A percentile compares a stretch with the other conserved stretches of the same genome.
Evolutionary conservation across 2,113 vertebrate species (phyloP).

Genomic region (Podiceps cristatus): DNA sequence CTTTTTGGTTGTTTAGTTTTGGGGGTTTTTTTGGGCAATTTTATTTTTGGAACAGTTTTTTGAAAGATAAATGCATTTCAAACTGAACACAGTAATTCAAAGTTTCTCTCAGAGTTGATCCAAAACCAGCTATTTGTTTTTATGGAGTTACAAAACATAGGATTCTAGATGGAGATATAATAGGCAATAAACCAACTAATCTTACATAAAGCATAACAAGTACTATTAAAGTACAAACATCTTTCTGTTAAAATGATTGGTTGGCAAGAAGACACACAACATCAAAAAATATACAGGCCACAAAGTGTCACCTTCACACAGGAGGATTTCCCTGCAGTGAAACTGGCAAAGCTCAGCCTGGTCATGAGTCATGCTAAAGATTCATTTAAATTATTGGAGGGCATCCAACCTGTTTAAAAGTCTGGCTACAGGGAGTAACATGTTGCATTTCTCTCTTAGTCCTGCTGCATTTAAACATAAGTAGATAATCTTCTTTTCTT

Average conservation of each 20-base stretch:
- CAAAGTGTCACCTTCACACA: constrained; percentile 59
- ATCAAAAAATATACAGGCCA: constrained; percentile 26
- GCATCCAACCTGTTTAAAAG: constrained; percentile 66
- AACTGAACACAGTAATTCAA: background rate
- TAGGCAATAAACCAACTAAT: background rate
- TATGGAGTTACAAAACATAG: background rate
- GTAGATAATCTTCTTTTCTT: background rate
- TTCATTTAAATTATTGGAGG: constrained; percentile 70
- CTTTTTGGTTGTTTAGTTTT: too few species aligned
- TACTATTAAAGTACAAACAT: background rate
- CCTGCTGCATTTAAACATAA: background rate
- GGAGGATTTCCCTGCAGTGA: constrained; percentile 54
- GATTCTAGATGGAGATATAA: background rate
- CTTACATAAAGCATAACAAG: background rate
- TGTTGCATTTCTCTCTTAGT: constrained; percentile 12
- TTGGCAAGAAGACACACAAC: background rate
- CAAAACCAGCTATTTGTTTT: background rate
- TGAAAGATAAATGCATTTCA: background rate
- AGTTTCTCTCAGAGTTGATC: background rate
- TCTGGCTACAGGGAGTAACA: constrained; percentile 33
- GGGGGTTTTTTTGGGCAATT: background rate
- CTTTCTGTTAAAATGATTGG: background rate
- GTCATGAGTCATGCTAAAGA: constrained; percentile 58
- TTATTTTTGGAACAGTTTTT: background rate
- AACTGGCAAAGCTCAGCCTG: constrained; percentile 33